A percentile compares a stretch with the other conserved stretches of the same genome.
These are phyloP conservation scores for Apis florea DNA, from an alignment of 1,140 invertebrate genomes.

Conservation along the genomic window DNA sequence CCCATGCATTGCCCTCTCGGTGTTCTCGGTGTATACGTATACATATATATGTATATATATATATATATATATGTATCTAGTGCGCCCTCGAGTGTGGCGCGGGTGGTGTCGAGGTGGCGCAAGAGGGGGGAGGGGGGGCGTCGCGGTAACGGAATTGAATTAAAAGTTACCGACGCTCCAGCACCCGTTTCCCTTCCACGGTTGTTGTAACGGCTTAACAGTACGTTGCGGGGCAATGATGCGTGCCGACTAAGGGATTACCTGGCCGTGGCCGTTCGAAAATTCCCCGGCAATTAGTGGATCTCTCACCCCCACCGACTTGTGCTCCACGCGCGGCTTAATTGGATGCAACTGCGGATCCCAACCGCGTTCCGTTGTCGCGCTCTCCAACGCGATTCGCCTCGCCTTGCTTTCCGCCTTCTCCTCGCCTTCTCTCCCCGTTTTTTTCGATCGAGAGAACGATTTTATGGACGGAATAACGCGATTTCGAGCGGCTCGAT, in stretches of 20 bases:
- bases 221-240: slow-evolving; percentile 44
- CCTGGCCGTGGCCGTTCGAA: slow-evolving; percentile 2
- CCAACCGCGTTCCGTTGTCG: background rate
- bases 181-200: slow-evolving; percentile 48
- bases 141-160: slow-evolving; percentile 61
- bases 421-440: too few relatives aligned
- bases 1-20: background rate
- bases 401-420: too few relatives aligned
- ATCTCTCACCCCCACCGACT: background rate
- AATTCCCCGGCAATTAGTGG: slow-evolving; percentile 21
- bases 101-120: background rate
- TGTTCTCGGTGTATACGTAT: background rate
- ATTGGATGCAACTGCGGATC: background rate
- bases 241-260: slow-evolving; percentile 25
- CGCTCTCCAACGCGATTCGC: too few relatives aligned
- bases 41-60: too few relatives aligned
- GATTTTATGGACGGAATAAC: too few relatives aligned
- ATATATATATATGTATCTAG: too few relatives aligned
- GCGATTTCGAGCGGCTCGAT: too few relatives aligned
- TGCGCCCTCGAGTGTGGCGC: too few relatives aligned
- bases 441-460: too few relatives aligned
- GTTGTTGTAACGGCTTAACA: slow-evolving; percentile 47
- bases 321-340: background rate
- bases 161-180: slow-evolving; percentile 55
- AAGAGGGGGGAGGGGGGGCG: background rate